Conservation (phyloP, 1,140 invertebrate genomes). For the Stenopsyche tienmushanensis region DNA sequence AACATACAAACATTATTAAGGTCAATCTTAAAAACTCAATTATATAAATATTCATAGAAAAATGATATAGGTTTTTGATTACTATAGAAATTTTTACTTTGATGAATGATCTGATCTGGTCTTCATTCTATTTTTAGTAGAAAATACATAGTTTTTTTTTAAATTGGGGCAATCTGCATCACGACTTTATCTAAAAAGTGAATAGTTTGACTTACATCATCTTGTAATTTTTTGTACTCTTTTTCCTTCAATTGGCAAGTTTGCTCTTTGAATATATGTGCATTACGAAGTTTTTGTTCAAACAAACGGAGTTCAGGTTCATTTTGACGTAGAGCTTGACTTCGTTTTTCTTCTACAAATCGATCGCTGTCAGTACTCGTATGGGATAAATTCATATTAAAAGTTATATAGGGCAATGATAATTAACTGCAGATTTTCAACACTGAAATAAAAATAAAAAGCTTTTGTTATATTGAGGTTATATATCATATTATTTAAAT, state of each 20-base stretch:
- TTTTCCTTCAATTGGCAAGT: constrained; percentile 37
- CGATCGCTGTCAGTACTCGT: not conserved
- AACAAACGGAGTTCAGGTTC: constrained; percentile 32
- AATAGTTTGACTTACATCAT: constrained; percentile 24
- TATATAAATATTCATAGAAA: not conserved
- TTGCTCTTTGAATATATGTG: constrained; percentile 28
- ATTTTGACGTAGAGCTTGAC: constrained; percentile 23
- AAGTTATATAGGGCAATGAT: no score
- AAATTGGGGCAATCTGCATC: not conserved
- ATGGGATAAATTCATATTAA: not conserved
- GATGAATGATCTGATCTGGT: not conserved
- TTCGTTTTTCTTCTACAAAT: not conserved
- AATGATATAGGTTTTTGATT: not conserved
- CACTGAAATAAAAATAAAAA: no score
- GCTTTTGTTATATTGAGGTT: no score
- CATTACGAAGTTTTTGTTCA: constrained; percentile 24
- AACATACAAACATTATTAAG: no score
- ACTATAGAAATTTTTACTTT: no score
- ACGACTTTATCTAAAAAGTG: not conserved
- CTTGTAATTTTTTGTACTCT: constrained; percentile 16
- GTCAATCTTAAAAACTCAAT: no score
- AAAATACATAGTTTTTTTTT: not conserved
- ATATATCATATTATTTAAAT: no score
- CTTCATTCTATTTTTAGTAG: not conserved
- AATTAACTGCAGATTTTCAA: no score